Percentiles rank a stretch among this genome's conserved stretches.
phyloP scores from a whole-genome alignment of 2,888 invertebrate species.

The Rapana venosa region DNA sequence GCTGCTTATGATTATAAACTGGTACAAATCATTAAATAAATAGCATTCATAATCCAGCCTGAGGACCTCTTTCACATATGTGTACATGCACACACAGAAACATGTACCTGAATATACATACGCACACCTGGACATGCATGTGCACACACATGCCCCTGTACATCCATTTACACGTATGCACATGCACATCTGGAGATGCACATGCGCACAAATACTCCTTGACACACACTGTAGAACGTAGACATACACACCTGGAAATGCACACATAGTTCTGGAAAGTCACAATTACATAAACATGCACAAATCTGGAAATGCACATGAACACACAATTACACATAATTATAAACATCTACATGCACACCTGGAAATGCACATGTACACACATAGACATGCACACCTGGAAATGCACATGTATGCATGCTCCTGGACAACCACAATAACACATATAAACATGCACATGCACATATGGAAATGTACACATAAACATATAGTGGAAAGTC shows the following conservation, averaged over 20 bases:
- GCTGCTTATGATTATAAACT: too few species aligned
- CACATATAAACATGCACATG: neutral
- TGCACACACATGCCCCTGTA: neutral
- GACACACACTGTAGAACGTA: neutral
- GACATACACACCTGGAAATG: neutral
- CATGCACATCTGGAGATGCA: neutral
- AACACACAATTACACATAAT: neutral
- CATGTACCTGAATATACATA: neutral
- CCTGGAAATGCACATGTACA: neutral
- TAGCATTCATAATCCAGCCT: too few species aligned
- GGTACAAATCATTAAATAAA: too few species aligned
- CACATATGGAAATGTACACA: too few species aligned
- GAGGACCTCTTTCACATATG: too few species aligned
- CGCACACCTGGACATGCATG: neutral
- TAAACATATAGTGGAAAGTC: too few species aligned
- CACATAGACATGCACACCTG: neutral
- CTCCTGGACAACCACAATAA: neutral
- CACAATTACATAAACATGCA: neutral
- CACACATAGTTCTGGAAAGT: neutral
- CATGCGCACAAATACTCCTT: neutral
- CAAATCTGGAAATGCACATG: neutral
- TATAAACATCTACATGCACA: neutral
- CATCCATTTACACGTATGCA: neutral
- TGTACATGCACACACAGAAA: conserved; percentile 5
- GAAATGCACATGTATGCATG: neutral